These are phyloP conservation scores for Etheostoma perlongum DNA, from an alignment of 2,797 vertebrate genomes.

Conservation along the genomic window DNA sequence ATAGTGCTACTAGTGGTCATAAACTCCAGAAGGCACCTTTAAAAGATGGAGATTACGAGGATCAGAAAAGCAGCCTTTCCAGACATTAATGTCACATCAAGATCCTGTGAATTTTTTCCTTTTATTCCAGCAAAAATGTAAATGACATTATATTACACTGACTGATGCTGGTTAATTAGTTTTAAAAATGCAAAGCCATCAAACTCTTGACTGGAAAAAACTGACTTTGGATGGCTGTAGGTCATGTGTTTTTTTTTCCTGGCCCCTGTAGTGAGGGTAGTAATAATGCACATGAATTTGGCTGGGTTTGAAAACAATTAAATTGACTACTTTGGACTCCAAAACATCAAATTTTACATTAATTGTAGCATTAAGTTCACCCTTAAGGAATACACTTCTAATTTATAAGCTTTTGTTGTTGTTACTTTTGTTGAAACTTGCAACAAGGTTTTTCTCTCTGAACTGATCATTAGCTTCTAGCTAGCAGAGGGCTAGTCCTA, in stretches of 20 bases:
- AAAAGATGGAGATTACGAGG: not conserved
- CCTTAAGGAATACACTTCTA: not conserved
- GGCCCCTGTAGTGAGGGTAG: not conserved
- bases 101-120: not conserved
- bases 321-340: not conserved
- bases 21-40: not conserved
- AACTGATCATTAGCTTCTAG: constrained; percentile 30
- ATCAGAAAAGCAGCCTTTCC: not conserved
- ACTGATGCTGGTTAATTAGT: not conserved
- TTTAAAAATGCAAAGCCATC: not conserved
- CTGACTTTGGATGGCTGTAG: not conserved
- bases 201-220: not conserved
- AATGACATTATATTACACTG: not conserved
- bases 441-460: constrained; percentile 5
- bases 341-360: not conserved
- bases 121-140: not conserved
- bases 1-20: no score
- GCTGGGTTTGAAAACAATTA: not conserved
- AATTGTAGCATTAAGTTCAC: no score
- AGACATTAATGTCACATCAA: not conserved
- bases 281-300: not conserved
- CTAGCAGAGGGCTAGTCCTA: not conserved
- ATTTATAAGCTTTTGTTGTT: not conserved
- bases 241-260: not conserved
- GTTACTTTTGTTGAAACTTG: not conserved